phyloP scores from a whole-genome alignment of 2,888 invertebrate genomes.

The Helleia helle region DNA sequence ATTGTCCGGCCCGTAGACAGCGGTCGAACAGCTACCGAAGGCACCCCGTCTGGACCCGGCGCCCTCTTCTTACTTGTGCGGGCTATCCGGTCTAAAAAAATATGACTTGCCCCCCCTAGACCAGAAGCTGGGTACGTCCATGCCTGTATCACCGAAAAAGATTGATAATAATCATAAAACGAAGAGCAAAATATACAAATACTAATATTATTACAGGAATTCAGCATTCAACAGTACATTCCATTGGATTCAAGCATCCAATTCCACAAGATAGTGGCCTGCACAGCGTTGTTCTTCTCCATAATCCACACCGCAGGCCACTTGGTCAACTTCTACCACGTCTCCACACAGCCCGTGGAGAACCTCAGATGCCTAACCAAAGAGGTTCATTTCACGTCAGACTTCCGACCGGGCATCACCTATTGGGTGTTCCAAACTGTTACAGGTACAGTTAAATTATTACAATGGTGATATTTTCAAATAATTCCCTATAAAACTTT shows the following conservation, averaged over 20 bases:
- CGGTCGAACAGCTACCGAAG: too few relatives aligned
- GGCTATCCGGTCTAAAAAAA: too few relatives aligned
- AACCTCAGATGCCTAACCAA: conserved; percentile 93
- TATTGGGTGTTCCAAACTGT: conserved; percentile 97
- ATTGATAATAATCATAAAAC: not conserved
- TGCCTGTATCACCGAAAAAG: too few relatives aligned
- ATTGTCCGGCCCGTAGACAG: too few relatives aligned
- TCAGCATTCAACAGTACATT: conserved; percentile 94
- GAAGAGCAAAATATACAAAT: too few relatives aligned
- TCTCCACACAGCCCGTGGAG: conserved; percentile 95
- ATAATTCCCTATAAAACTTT: too few relatives aligned
- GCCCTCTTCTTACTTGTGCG: too few relatives aligned
- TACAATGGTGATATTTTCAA: too few relatives aligned
- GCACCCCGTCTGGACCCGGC: too few relatives aligned
- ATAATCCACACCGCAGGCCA: conserved; percentile 94
- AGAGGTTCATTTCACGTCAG: conserved; percentile 94
- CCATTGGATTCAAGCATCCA: conserved; percentile 96
- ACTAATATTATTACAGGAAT: conserved; percentile 75
- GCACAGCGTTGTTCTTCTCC: conserved; percentile 94
- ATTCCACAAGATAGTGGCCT: conserved; percentile 97
- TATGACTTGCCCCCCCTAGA: too few relatives aligned
- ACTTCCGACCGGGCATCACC: conserved; percentile 93
- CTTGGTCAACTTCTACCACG: conserved; percentile 97
- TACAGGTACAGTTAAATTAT: too few relatives aligned
- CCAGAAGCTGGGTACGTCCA: too few relatives aligned